A percentile compares a stretch with the other conserved stretches of the same genome.
Evolutionary conservation across 2,797 vertebrate genomes (phyloP).

Genomic region (Delichon dasypus): DNA sequence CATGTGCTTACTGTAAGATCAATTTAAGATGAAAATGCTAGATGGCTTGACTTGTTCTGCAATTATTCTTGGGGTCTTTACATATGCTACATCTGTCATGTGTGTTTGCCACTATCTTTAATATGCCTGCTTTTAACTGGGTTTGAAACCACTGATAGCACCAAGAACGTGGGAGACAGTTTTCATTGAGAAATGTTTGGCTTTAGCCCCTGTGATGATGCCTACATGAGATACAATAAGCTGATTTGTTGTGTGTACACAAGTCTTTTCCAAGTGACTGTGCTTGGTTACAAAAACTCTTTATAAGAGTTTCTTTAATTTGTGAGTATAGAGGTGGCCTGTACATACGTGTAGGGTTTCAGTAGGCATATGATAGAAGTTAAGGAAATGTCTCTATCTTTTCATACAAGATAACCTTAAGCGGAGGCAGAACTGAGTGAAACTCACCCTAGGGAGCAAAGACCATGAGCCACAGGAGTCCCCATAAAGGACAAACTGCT

Average conservation of each 20-base stretch:
- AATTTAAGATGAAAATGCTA: background rate
- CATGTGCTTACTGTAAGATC: background rate
- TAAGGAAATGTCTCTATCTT: background rate
- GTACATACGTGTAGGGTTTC: background rate
- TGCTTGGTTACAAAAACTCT: background rate
- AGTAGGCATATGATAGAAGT: background rate
- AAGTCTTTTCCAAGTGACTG: background rate
- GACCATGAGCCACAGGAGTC: background rate
- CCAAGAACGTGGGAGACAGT: background rate
- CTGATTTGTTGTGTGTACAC: background rate
- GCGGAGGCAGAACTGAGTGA: background rate
- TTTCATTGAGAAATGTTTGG: background rate
- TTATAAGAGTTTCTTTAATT: background rate
- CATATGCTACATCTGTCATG: background rate
- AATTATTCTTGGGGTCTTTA: background rate
- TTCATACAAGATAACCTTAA: background rate
- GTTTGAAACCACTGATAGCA: rapidly evolving
- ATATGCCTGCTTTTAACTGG: background rate
- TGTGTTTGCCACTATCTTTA: background rate
- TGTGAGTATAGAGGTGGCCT: background rate
- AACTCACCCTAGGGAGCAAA: background rate
- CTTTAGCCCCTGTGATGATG: background rate
- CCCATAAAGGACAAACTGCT: background rate
- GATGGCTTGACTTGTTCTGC: background rate
- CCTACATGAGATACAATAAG: background rate